phyloP scores from a whole-genome alignment of 2,888 invertebrate species.

The Tetragonisca angustula region DNA sequence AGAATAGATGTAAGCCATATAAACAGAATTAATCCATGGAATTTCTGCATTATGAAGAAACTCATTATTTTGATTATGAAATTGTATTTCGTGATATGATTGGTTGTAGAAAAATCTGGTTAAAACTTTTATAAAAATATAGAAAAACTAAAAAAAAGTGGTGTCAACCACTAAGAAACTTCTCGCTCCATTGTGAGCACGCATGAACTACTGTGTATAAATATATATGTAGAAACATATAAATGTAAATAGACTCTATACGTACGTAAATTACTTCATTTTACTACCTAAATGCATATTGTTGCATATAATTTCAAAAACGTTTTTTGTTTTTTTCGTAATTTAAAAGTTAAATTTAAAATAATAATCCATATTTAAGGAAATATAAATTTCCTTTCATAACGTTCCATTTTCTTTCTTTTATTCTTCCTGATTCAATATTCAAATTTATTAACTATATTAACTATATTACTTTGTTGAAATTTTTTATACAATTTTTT shows the following conservation, averaged over 20 bases:
- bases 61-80: slow-evolving; percentile 48
- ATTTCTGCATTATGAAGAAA: slow-evolving; percentile 32
- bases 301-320: slow-evolving; percentile 2
- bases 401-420: no score
- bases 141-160: slow-evolving; percentile 63
- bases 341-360: neutral
- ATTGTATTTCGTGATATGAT: slow-evolving; percentile 1
- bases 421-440: no score
- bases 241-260: neutral
- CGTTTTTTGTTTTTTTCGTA: neutral
- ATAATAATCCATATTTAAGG: neutral
- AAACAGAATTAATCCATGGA: slow-evolving; percentile 43
- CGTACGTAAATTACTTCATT: neutral
- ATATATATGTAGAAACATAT: slow-evolving; percentile 1
- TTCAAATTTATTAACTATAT: no score
- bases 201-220: slow-evolving; percentile 51
- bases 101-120: slow-evolving; percentile 10
- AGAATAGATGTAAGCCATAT: slow-evolving; percentile 66
- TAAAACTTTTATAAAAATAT: slow-evolving; percentile 63
- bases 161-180: slow-evolving; percentile 52
- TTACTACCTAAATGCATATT: neutral
- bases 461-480: neutral
- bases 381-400: neutral
- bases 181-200: slow-evolving; percentile 54
- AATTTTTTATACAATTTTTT: neutral